Evolutionary conservation across 2,797 vertebrate genomes (phyloP), one percentile per base, ranked within the genome.

Genomic region (Cygnus olor): DNA sequence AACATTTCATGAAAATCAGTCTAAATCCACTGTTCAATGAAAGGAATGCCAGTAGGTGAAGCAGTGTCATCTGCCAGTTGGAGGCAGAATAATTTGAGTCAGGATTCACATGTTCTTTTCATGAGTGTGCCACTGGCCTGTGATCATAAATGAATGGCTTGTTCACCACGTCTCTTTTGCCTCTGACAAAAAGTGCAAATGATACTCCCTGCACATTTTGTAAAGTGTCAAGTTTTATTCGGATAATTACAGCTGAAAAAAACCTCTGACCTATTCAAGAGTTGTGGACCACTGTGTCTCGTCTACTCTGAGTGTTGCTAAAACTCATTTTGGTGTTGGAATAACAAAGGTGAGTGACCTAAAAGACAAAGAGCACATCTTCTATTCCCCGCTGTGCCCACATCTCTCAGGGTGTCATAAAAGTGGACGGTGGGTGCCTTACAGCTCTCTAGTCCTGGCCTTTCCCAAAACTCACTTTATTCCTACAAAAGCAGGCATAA

Each of bases 191-290:
- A 93, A 70, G 53, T 28, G 57, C 42, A 63, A 58, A 10, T 47
- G 21, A 42, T 80, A 27, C 47, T 91, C 64, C 91, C 72, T 81
- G 74, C 58, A 44, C 11, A 1, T 88, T 87, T 79, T 80, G n/a
- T 94, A 34, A 95, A 83, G 68, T 54, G 71, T 44, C 32, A 58
- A 18, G 68, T 85, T 90, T 90, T 87, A 47, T 80, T 88, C 84
- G 58, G 65, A 44, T 89, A 88, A 80, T 71, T 90, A 32, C 42
- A 58, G 78, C 38, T 19, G 54, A 42, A 82, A 68, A 69, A 86
- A 69, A 2, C 7, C 20, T 66, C 85, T 38, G 78, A 63, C 78
- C 77, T 94, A 45, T 78, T 38, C 65, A 85, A 80, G 56, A 78
- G 49, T 40, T 8, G 3, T 61, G 74, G 73, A 71, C 71, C 57